These are phyloP conservation scores for Beroe forskalii DNA, from an alignment of 37 sponge, comb jelly and placozoan species.

Conservation along the genomic window DNA sequence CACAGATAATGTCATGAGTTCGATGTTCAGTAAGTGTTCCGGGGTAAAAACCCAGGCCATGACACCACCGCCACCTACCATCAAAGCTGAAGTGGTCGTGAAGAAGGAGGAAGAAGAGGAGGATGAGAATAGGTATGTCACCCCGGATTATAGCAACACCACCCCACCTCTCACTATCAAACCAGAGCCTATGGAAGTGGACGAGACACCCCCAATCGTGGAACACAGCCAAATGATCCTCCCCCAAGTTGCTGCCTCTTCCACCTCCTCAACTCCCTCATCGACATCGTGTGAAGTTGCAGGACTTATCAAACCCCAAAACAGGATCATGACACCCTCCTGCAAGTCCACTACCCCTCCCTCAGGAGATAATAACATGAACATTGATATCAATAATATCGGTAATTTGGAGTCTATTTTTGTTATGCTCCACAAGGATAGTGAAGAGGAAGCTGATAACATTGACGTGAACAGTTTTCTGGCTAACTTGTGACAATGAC, in stretches of 20 bases:
- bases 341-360: background rate
- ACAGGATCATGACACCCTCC: no score
- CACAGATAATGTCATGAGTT: background rate
- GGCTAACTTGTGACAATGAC: slow-evolving; percentile 7
- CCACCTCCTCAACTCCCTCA: background rate
- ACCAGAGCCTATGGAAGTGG: slow-evolving; percentile 39
- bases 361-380: background rate
- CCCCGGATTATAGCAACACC: background rate
- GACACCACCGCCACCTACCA: background rate
- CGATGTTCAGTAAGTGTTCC: background rate
- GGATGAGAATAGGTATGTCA: background rate
- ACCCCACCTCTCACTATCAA: background rate
- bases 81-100: background rate
- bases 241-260: background rate
- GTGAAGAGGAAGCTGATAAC: background rate
- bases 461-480: slow-evolving; percentile 33
- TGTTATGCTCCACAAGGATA: slow-evolving; percentile 29
- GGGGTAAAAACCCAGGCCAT: background rate
- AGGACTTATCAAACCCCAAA: no score
- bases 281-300: no score
- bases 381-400: slow-evolving; percentile 35
- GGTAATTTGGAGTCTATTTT: slow-evolving; percentile 19
- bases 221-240: no score
- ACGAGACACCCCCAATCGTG: background rate
- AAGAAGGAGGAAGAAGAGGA: background rate